phyloP scores from a whole-genome alignment of 2,888 invertebrate genomes.

The Philopedon plagiatum region DNA sequence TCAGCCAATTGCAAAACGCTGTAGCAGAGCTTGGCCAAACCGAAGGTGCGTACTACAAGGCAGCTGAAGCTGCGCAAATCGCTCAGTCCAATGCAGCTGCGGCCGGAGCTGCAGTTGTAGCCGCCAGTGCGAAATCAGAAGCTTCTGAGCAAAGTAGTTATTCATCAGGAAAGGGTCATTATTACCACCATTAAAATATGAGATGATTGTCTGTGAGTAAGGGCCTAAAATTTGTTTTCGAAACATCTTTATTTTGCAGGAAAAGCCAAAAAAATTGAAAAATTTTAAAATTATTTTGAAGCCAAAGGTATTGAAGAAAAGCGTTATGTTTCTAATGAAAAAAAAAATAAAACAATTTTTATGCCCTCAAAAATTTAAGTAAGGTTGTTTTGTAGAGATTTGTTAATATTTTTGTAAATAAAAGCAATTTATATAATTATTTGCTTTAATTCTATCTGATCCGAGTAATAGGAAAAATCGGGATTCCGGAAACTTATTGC shows the following conservation, averaged over 20 bases:
- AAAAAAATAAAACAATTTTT: not conserved
- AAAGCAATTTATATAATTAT: not conserved
- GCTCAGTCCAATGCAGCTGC: constrained; percentile 82
- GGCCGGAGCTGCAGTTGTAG: constrained; percentile 62
- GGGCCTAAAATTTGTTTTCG: not conserved
- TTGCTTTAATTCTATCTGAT: not conserved
- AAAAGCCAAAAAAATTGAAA: too few species aligned
- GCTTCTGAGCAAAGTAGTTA: not conserved
- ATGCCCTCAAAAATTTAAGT: not conserved
- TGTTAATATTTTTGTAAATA: not conserved
- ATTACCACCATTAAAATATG: not conserved
- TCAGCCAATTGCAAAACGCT: constrained; percentile 77
- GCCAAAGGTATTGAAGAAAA: not conserved
- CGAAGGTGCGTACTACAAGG: constrained; percentile 77
- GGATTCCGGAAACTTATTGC: too few species aligned
- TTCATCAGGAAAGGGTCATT: not conserved
- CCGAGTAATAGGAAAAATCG: too few species aligned
- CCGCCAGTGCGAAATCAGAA: constrained; percentile 49
- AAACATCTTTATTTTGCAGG: too few species aligned
- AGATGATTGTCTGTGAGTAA: not conserved
- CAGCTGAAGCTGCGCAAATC: constrained; percentile 76
- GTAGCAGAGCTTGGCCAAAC: constrained; percentile 81
- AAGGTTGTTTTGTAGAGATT: not conserved
- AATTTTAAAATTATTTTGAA: not conserved
- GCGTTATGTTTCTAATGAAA: not conserved